These are phyloP conservation scores for Halocynthia roretzi DNA, from an alignment of 23 tunicate species.

Conservation along the genomic window DNA sequence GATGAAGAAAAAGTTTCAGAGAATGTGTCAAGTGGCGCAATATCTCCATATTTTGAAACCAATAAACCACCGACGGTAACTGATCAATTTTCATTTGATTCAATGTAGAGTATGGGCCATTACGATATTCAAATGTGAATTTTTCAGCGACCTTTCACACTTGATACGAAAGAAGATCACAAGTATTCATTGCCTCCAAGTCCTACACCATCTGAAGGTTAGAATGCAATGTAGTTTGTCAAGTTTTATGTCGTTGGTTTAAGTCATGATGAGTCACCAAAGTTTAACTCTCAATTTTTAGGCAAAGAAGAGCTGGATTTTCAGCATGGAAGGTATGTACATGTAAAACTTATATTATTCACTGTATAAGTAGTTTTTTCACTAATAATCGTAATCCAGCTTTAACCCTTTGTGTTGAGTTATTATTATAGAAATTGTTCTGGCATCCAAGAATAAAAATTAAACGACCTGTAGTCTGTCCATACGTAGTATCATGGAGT, in stretches of 20 bases:
- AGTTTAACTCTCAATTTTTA: too few relatives aligned
- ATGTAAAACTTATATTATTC: too few relatives aligned
- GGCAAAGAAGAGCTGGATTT: too few relatives aligned
- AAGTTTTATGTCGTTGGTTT: neutral
- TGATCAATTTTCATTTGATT: neutral
- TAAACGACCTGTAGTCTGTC: too few relatives aligned
- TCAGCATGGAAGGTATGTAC: too few relatives aligned
- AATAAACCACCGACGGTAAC: neutral
- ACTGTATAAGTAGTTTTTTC: too few relatives aligned
- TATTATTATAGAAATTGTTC: too few relatives aligned
- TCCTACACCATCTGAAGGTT: neutral
- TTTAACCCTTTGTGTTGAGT: too few relatives aligned
- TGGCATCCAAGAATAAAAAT: too few relatives aligned
- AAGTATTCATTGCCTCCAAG: constrained; percentile 7
- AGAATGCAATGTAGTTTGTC: neutral
- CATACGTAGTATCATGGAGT: too few relatives aligned
- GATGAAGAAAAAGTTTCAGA: neutral
- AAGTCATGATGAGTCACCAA: too few relatives aligned
- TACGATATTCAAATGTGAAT: neutral
- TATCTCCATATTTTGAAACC: neutral
- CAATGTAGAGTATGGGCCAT: neutral
- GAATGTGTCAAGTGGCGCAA: neutral
- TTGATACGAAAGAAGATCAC: neutral
- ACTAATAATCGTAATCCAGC: too few relatives aligned
- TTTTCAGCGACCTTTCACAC: neutral